A percentile compares a stretch with the other conserved stretches of the same genome.
Evolutionary conservation across 2,888 invertebrate genomes (phyloP).

Genomic region (Idaea straminata): DNA sequence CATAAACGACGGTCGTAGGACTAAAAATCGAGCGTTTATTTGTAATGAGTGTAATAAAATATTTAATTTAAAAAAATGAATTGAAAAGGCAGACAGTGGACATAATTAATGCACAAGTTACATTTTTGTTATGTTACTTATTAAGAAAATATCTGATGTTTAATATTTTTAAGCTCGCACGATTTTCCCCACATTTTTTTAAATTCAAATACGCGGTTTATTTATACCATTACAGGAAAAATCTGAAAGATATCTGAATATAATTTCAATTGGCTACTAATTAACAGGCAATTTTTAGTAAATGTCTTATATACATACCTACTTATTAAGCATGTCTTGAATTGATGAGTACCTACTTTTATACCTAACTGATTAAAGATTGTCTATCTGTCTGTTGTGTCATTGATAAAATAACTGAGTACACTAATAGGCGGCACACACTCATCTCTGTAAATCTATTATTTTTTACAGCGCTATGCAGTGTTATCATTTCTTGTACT

Average conservation of each 20-base stretch:
- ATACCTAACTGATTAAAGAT: neutral
- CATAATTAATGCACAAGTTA: constrained; percentile 37
- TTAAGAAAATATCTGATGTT: constrained; percentile 35
- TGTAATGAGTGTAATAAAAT: constrained; percentile 57
- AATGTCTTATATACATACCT: too few relatives aligned
- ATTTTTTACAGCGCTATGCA: constrained; percentile 58
- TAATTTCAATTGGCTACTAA: too few relatives aligned
- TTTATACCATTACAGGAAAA: too few relatives aligned
- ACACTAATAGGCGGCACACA: constrained; percentile 30
- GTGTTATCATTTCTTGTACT: constrained; percentile 34
- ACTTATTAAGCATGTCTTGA: too few relatives aligned
- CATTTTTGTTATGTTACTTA: constrained; percentile 43
- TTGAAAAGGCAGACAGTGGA: constrained; percentile 49
- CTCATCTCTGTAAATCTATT: constrained; percentile 63
- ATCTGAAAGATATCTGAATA: too few relatives aligned
- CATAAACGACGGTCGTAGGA: constrained; percentile 33
- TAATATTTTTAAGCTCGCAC: constrained; percentile 20
- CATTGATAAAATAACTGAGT: constrained; percentile 13
- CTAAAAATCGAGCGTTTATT: constrained; percentile 44
- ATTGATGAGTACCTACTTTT: too few relatives aligned
- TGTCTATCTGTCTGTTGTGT: constrained; percentile 9
- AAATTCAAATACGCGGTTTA: too few relatives aligned
- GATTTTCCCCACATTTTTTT: constrained; percentile 6
- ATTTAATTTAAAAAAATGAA: constrained; percentile 47
- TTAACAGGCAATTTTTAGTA: too few relatives aligned